Evolutionary conservation across 2,797 vertebrate genomes (phyloP).

Genomic region (Halcyon smyrnensis): DNA sequence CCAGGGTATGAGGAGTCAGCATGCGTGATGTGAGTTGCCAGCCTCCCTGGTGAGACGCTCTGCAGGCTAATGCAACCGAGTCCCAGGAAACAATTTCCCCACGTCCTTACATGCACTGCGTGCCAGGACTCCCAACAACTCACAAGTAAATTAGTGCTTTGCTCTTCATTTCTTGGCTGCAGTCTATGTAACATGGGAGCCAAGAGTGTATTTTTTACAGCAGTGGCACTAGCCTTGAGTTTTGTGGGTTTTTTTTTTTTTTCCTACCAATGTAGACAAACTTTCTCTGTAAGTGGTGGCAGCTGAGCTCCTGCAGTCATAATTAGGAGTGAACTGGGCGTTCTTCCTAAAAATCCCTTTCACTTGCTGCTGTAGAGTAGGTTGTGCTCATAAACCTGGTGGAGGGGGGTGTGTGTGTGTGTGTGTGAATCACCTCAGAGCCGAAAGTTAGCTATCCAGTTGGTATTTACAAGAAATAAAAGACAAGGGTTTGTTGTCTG

Average conservation of each 20-base stretch:
- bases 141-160: not conserved
- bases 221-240: not conserved
- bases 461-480: not conserved
- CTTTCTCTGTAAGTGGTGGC: accelerated
- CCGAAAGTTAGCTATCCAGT: not conserved
- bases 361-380: not conserved
- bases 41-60: accelerated
- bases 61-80: not conserved
- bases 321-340: not conserved
- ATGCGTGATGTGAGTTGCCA: not conserved
- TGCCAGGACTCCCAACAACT: not conserved
- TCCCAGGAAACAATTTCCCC: not conserved
- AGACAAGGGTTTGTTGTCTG: not conserved
- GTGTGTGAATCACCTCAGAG: not conserved
- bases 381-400: not conserved
- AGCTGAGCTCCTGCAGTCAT: not conserved
- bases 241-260: not conserved
- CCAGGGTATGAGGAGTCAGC: not conserved
- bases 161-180: not conserved
- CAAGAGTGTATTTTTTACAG: not conserved
- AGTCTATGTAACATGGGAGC: accelerated
- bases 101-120: not conserved
- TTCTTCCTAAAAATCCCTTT: not conserved
- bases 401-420: not conserved
- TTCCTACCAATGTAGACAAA: not conserved